phyloP scores from a whole-genome alignment of 1,140 invertebrate genomes.

The Brachionus sp. region DNA sequence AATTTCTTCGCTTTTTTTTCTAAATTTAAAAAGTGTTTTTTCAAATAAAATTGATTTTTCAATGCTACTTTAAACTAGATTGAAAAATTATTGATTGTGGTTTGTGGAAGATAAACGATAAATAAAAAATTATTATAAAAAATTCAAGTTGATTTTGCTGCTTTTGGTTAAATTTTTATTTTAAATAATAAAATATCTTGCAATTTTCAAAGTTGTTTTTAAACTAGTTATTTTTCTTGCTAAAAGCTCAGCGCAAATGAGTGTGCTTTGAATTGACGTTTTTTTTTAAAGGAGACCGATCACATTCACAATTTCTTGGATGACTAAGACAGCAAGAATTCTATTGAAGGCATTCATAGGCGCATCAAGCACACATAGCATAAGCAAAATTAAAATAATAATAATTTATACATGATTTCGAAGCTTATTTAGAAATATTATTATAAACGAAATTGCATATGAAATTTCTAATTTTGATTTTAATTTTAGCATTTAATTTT shows the following conservation, averaged over 20 bases:
- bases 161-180: not conserved
- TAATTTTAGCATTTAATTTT: not conserved
- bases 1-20: too few species aligned
- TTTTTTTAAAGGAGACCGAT: not conserved
- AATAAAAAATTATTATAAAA: not conserved
- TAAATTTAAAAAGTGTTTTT: too few species aligned
- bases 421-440: slow-evolving; percentile 26
- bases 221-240: not conserved
- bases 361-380: not conserved
- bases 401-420: not conserved
- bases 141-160: not conserved
- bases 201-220: not conserved
- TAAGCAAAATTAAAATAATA: slow-evolving; percentile 12
- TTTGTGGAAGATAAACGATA: not conserved
- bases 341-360: not conserved
- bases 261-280: not conserved
- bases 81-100: not conserved
- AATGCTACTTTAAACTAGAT: not conserved
- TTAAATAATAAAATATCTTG: not conserved
- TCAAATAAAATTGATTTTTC: not conserved
- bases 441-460: slow-evolving; percentile 31
- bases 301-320: not conserved
- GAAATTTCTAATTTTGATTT: not conserved
- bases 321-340: not conserved
- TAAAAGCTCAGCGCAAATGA: not conserved